A percentile compares a stretch with the other conserved stretches of the same genome.
These are phyloP conservation scores for Nebria brevicollis DNA, from an alignment of 2,888 invertebrate genomes.

Conservation along the genomic window DNA sequence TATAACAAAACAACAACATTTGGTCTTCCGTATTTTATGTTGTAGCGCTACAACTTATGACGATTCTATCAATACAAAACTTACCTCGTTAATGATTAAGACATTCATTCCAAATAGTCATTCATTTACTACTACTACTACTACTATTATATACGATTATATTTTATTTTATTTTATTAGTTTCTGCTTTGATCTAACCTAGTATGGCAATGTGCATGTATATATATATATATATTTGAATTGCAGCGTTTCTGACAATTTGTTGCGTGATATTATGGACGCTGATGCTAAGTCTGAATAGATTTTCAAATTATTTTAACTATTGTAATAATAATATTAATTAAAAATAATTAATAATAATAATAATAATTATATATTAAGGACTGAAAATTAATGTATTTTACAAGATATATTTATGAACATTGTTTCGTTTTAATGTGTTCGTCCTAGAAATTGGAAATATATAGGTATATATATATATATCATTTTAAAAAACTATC, in stretches of 20 bases:
- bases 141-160: constrained; percentile 6
- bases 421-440: constrained; percentile 21
- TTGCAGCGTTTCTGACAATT: constrained; percentile 45
- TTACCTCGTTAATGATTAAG: constrained; percentile 46
- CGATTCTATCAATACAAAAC: constrained; percentile 30
- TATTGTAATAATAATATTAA: not conserved
- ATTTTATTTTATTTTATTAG: not conserved
- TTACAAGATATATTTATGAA: constrained; percentile 31
- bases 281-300: constrained; percentile 46
- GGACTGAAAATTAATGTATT: constrained; percentile 28
- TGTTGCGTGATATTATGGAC: constrained; percentile 43
- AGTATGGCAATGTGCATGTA: not conserved
- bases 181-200: not conserved
- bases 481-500: not conserved
- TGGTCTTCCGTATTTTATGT: constrained; percentile 27
- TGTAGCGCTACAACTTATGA: not conserved
- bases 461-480: not conserved
- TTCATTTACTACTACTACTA: constrained; percentile 19
- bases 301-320: constrained; percentile 42
- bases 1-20: not conserved
- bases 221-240: constrained; percentile 28
- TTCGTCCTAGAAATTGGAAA: constrained; percentile 38
- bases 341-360: not conserved
- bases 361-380: not conserved
- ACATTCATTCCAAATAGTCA: constrained; percentile 34